phyloP scores from a whole-genome alignment of 1,140 invertebrate species.

The Cydia strobilella region DNA sequence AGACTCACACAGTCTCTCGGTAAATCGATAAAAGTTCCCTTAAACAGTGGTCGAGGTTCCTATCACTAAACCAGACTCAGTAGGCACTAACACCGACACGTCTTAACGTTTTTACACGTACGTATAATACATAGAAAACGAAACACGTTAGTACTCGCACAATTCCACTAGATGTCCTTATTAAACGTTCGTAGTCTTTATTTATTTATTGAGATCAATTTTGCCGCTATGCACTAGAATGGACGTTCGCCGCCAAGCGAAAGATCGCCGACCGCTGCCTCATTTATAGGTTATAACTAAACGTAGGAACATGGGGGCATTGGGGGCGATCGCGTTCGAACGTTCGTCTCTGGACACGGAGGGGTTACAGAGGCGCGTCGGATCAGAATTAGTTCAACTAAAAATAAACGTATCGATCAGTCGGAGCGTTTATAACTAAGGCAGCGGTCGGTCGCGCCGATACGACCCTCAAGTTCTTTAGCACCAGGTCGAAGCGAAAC shows the following conservation, averaged over 20 bases:
- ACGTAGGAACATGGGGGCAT: slow-evolving; percentile 27
- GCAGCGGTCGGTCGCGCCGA: neutral
- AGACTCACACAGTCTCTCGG: slow-evolving; percentile 44
- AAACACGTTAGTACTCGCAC: slow-evolving; percentile 71
- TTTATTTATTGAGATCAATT: slow-evolving; percentile 77
- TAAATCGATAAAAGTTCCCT: slow-evolving; percentile 66
- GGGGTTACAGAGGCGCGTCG: neutral
- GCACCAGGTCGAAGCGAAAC: neutral
- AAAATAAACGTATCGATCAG: neutral
- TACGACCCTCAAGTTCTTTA: neutral
- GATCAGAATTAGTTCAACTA: neutral
- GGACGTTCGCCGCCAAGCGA: slow-evolving; percentile 47
- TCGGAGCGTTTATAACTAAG: neutral
- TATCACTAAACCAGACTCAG: slow-evolving; percentile 72
- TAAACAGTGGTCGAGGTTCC: slow-evolving; percentile 73
- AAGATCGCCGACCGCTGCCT: slow-evolving; percentile 19
- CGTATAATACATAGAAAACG: slow-evolving; percentile 74
- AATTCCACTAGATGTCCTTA: slow-evolving; percentile 76
- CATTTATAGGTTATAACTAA: slow-evolving; percentile 32
- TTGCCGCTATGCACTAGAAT: slow-evolving; percentile 70
- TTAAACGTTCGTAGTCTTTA: slow-evolving; percentile 68
- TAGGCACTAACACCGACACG: slow-evolving; percentile 75
- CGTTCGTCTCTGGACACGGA: neutral
- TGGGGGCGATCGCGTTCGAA: neutral
- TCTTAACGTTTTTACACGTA: slow-evolving; percentile 61